phyloP scores from a whole-genome alignment of 1,140 invertebrate genomes.

The Habropoda laboriosa region DNA sequence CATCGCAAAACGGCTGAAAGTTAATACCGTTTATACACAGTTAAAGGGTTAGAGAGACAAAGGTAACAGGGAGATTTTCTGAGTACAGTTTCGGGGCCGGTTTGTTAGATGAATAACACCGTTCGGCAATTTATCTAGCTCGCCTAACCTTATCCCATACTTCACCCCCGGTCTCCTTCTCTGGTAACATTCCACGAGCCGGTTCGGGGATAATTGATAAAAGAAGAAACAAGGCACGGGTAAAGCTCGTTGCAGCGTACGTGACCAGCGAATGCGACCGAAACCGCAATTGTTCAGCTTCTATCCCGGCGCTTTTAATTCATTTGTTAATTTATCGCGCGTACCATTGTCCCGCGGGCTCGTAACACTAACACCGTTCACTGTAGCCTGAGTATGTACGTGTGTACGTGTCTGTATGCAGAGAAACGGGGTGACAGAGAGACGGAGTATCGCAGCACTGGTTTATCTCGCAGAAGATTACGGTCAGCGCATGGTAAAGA shows the following conservation, averaged over 20 bases:
- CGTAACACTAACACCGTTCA: conserved; percentile 26
- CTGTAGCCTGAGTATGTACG: not conserved
- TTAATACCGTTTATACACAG: no score
- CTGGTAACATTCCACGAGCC: not conserved
- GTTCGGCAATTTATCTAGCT: conserved; percentile 17
- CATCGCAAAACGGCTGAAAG: no score
- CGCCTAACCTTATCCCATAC: not conserved
- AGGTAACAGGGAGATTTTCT: no score
- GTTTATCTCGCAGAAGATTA: conserved; percentile 48
- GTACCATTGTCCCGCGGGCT: not conserved
- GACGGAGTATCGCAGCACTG: not conserved
- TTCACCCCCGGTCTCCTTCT: not conserved
- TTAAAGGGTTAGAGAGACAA: no score
- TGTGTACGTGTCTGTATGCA: not conserved
- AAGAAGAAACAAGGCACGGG: conserved; percentile 29
- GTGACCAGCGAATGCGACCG: conserved; percentile 36
- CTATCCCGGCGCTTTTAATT: conserved; percentile 66
- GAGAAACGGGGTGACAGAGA: no score
- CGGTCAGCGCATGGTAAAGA: conserved; percentile 44
- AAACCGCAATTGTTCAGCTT: conserved; percentile 62
- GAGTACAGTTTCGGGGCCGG: no score
- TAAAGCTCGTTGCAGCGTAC: conserved; percentile 16
- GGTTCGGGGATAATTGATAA: conserved; percentile 32
- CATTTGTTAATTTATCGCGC: conserved; percentile 67
- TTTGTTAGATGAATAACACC: not conserved